Percentiles rank a stretch among this genome's conserved stretches.
These are phyloP conservation scores for Eilema depressum DNA, from an alignment of 2,888 invertebrate species.

Conservation along the genomic window DNA sequence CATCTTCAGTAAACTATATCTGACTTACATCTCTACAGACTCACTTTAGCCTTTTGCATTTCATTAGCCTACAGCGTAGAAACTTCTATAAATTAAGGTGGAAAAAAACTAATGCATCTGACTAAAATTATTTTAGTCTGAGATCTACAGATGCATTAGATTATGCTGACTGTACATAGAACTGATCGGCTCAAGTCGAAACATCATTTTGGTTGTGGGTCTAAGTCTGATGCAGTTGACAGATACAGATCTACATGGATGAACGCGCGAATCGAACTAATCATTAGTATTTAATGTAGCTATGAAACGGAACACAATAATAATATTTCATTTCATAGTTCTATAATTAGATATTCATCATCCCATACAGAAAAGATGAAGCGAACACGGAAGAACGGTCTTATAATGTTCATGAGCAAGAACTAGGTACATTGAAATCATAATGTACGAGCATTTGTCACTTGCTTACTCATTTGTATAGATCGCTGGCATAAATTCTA, in stretches of 20 bases:
- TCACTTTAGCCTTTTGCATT: no score
- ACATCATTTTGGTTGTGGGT: no score
- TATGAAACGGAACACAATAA: neutral
- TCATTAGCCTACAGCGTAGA: no score
- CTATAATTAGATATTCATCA: slow-evolving; percentile 25
- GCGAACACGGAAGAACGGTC: slow-evolving; percentile 44
- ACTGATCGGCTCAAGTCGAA: no score
- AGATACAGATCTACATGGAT: neutral
- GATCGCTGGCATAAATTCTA: neutral
- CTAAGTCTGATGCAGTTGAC: no score
- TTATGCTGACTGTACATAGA: no score
- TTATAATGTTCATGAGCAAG: neutral
- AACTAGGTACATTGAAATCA: slow-evolving; percentile 1
- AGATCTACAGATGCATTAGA: no score
- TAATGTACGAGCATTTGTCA: neutral
- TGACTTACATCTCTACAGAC: no score
- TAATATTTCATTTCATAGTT: neutral
- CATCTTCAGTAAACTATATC: no score
- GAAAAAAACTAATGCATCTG: no score
- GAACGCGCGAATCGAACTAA: neutral
- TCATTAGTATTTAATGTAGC: neutral
- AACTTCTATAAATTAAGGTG: no score
- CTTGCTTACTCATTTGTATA: neutral
- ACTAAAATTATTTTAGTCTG: no score
- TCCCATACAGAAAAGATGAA: slow-evolving; percentile 4